Conservation (phyloP, 2,888 invertebrate species). For the Galerucella nymphaeae region DNA sequence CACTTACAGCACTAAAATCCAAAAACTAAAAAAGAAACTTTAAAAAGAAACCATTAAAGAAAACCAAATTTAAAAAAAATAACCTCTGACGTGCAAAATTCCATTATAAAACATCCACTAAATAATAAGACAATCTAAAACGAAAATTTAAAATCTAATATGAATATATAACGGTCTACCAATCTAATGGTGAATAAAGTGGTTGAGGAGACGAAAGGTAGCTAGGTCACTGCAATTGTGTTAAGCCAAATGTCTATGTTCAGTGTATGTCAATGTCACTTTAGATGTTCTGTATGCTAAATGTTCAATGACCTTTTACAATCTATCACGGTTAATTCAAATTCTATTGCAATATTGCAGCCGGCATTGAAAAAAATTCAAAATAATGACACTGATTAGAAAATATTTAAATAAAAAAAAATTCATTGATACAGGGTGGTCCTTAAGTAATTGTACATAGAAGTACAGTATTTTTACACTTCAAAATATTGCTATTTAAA, state of each 20-base stretch:
- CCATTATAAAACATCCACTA: constrained; percentile 33
- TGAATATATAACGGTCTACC: constrained; percentile 24
- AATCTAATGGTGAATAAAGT: constrained; percentile 26
- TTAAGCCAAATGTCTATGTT: constrained; percentile 48
- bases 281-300: constrained; percentile 54
- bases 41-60: constrained; percentile 26
- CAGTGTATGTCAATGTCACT: constrained; percentile 52
- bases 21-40: constrained; percentile 20
- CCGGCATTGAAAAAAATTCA: neutral
- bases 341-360: neutral
- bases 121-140: constrained; percentile 32
- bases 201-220: constrained; percentile 51
- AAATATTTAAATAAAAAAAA: neutral
- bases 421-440: no score
- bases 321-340: neutral
- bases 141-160: constrained; percentile 22
- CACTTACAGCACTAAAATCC: constrained; percentile 62
- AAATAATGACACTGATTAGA: neutral
- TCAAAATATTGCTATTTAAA: no score
- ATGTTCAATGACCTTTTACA: constrained; percentile 12
- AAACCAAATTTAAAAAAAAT: constrained; percentile 9
- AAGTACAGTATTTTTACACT: no score
- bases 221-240: constrained; percentile 60
- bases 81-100: constrained; percentile 15
- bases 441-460: no score